A percentile compares a stretch with the other conserved stretches of the same genome.
Evolutionary conservation across 2,113 vertebrate genomes (phyloP).

Genomic region (Vidua chalybeata): DNA sequence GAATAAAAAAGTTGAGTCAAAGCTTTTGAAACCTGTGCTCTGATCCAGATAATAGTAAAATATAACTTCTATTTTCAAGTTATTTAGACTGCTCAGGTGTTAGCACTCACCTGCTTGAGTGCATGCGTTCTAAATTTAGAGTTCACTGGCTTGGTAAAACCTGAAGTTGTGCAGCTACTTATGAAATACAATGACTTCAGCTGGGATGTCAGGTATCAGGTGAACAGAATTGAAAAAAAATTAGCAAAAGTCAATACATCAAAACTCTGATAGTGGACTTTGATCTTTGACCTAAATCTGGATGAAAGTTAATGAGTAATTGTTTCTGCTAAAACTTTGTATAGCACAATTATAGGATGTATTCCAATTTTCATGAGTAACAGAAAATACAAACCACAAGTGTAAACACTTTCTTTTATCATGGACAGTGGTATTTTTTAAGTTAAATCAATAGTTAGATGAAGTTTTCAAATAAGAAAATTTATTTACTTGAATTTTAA

Average conservation of each 20-base stretch:
- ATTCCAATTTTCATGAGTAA: not conserved
- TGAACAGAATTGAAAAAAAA: not conserved
- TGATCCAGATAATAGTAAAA: not conserved
- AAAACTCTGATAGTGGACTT: not conserved
- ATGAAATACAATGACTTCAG: not conserved
- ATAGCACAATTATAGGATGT: not conserved
- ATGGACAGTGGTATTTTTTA: not conserved
- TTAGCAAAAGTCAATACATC: not conserved
- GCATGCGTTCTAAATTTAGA: not conserved
- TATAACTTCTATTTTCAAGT: not conserved
- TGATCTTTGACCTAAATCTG: not conserved
- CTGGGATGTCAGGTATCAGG: not conserved
- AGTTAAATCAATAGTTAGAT: not conserved
- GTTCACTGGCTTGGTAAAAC: not conserved
- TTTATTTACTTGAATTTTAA: not conserved
- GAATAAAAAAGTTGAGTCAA: not conserved
- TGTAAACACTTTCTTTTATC: not conserved
- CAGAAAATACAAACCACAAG: not conserved
- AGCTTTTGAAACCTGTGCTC: not conserved
- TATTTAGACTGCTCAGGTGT: not conserved
- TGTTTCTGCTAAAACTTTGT: not conserved
- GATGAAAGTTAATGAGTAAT: not conserved
- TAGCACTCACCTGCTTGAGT: not conserved
- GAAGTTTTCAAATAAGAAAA: not conserved
- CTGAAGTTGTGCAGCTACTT: not conserved